Evolutionary conservation across 2,888 invertebrate species (phyloP), one percentile per base, ranked within the genome.

Genomic region (Taphrorychus bicolor): DNA sequence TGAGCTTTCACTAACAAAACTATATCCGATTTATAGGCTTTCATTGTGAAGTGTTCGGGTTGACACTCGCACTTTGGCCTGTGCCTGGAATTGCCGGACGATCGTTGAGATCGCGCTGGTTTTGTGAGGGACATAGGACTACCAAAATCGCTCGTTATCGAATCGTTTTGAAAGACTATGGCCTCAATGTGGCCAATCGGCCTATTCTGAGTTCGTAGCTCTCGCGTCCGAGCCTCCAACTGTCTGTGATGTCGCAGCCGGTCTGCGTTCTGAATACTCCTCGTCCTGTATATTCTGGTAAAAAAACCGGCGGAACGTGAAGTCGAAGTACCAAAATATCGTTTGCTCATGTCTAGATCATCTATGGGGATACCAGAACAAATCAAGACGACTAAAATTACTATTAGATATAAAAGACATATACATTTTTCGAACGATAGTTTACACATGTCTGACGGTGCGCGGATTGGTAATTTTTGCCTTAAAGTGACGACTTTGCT

Each of bases 1-100:
- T 87, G 79, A 66, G 87, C 88, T 77, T 87, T 87, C 69, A 88
- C 90, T 79, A 86, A 85, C 80, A 90, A 88, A 53, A 90, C 88
- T 60, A 88, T 88, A 72, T 87, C 87, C 71, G 89, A 89, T 70
- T 85, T 83, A 80, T 83, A 88, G 18, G 89, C 89, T 74, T 89
- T 83, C 76, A 88, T 86, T 54, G 87, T 86, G 64, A 89, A 86
- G 83, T 89, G 88, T 73, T 86, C 84, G 73, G 81, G 81, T 17
- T 78, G 79, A 23, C 71, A 71, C 7, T 71, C 67, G 40, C 59
- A 65, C 18, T 22, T 40, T 19, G 19, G 11, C 19, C 70, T 69
- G 42, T 60, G 52, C 42, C 61, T 61, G 23, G 57, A 42, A 40
- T 48, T 53, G 72, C 73, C 67, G 71, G 67, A 57, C 58, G 70